These are phyloP conservation scores for Hypsopygia costalis DNA, from an alignment of 2,888 invertebrate genomes.

Conservation along the genomic window DNA sequence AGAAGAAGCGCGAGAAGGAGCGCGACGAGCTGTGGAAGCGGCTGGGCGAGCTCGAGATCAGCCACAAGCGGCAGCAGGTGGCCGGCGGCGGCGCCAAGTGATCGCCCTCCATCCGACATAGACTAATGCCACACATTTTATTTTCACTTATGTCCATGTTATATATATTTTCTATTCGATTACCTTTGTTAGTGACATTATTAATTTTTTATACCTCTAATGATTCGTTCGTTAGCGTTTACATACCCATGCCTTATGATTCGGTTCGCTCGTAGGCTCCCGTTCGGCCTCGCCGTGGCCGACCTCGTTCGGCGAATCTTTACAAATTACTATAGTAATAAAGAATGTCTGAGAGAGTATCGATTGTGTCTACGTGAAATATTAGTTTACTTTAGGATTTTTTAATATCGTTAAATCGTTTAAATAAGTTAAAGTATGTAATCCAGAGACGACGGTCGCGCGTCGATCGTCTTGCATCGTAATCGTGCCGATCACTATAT, in stretches of 20 bases:
- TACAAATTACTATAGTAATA: slow-evolving; percentile 40
- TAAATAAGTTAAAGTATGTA: slow-evolving; percentile 76
- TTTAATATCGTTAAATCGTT: slow-evolving; percentile 78
- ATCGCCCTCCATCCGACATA: slow-evolving; percentile 45
- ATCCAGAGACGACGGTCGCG: slow-evolving; percentile 57
- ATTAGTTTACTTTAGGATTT: slow-evolving; percentile 72
- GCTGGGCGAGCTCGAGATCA: slow-evolving; percentile 93
- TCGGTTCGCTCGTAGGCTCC: slow-evolving; percentile 40
- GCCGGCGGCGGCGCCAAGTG: slow-evolving; percentile 64
- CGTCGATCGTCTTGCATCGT: slow-evolving; percentile 6
- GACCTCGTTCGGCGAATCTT: slow-evolving; percentile 26
- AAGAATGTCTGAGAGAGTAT: slow-evolving; percentile 47
- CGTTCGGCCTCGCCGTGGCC: slow-evolving; percentile 25
- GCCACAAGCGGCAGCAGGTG: slow-evolving; percentile 74
- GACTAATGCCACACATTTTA: slow-evolving; percentile 68
- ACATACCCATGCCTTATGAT: slow-evolving; percentile 27
- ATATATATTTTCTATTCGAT: slow-evolving; percentile 76
- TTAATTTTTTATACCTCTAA: slow-evolving; percentile 69
- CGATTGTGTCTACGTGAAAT: slow-evolving; percentile 61
- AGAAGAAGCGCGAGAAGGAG: slow-evolving; percentile 97
- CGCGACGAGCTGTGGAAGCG: slow-evolving; percentile 98
- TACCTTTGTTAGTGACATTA: slow-evolving; percentile 76
- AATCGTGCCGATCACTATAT: slow-evolving; percentile 62
- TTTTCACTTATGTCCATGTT: slow-evolving; percentile 57
- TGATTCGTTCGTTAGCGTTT: slow-evolving; percentile 49